Evolutionary conservation across 2,888 invertebrate genomes (phyloP).

Genomic region (Cataglyphis rosenhaueri): DNA sequence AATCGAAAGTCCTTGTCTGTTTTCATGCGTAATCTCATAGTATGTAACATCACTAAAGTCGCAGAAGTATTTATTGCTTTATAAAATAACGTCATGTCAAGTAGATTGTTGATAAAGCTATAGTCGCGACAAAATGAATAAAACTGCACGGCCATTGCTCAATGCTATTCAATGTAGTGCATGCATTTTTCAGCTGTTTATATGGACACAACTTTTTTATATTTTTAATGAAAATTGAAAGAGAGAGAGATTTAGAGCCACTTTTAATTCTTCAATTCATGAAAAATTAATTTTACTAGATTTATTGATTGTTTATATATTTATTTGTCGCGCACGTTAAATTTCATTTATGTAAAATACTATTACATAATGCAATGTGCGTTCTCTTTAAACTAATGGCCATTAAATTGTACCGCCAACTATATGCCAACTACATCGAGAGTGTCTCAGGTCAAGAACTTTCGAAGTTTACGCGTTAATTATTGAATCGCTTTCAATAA

Average conservation of each 20-base stretch:
- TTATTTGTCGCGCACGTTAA: background rate
- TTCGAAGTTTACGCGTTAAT: conserved; percentile 21
- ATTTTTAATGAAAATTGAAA: background rate
- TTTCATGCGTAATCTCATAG: background rate
- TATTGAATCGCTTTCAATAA: conserved; percentile 16
- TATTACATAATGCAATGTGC: background rate
- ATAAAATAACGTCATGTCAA: conserved; percentile 11
- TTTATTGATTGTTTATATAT: conserved; percentile 7
- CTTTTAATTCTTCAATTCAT: background rate
- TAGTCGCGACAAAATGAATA: conserved; percentile 11
- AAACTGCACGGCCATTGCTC: conserved; percentile 16
- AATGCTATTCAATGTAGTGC: background rate
- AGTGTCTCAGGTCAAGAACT: conserved; percentile 9
- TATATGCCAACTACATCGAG: conserved; percentile 1
- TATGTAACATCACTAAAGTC: conserved; percentile 4
- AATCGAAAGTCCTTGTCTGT: conserved; percentile 36
- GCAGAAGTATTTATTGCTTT: background rate
- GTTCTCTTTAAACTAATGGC: background rate
- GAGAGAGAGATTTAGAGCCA: background rate
- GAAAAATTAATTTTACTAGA: background rate
- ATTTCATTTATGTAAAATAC: conserved; percentile 3
- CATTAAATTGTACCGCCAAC: conserved; percentile 9
- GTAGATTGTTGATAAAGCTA: background rate
- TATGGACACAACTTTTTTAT: background rate
- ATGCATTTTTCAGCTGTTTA: background rate